phyloP scores from a whole-genome alignment of 2,888 invertebrate species.

The Noctuana brunneofusca region DNA sequence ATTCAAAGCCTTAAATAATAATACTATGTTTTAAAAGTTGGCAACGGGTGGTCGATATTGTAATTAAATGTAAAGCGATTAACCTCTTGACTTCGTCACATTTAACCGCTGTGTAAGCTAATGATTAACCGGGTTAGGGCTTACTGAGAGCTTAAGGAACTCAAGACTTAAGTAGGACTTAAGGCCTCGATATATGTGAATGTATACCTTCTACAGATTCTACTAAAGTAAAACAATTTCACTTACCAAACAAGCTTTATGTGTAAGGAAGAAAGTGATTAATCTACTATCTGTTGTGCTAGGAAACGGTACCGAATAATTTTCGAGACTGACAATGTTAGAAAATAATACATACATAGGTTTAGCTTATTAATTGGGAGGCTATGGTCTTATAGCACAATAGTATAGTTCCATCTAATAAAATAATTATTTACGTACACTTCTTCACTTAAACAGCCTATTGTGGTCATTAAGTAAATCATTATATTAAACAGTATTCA shows the following conservation, averaged over 20 bases:
- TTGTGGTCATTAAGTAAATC: too few species aligned
- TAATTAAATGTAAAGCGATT: constrained; percentile 11
- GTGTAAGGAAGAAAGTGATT: too few species aligned
- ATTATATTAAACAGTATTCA: background rate
- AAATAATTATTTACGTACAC: too few species aligned
- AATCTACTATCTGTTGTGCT: too few species aligned
- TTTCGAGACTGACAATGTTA: too few species aligned
- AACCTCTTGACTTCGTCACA: constrained; percentile 10
- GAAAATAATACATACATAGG: too few species aligned
- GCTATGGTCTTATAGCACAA: too few species aligned
- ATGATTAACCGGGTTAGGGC: constrained; percentile 16
- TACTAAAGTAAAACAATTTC: background rate
- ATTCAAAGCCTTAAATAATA: too few species aligned
- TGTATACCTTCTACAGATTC: background rate
- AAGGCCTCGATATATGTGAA: constrained; percentile 32
- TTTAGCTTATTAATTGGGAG: too few species aligned
- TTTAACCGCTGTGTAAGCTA: constrained; percentile 22
- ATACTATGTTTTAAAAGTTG: background rate
- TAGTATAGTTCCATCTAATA: too few species aligned
- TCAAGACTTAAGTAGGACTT: constrained; percentile 31
- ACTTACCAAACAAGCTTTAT: too few species aligned
- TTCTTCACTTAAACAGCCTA: background rate
- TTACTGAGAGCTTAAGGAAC: constrained; percentile 23
- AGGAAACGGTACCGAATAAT: too few species aligned
- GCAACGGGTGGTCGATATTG: background rate